Evolutionary conservation across 1,140 invertebrate genomes (phyloP).

Genomic region (Brachionus koreanus): DNA sequence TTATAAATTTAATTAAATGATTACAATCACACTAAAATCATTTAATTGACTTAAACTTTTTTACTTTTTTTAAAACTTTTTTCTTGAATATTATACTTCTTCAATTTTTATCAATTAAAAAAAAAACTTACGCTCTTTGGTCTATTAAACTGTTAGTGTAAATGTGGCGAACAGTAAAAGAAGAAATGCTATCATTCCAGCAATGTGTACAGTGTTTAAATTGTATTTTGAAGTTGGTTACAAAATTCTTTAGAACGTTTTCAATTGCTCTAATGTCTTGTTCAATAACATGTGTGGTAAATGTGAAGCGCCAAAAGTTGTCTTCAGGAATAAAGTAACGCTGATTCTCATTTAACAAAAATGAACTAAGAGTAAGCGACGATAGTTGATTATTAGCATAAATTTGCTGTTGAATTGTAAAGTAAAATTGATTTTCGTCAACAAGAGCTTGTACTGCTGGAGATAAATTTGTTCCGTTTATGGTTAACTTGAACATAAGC

Average conservation of each 20-base stretch:
- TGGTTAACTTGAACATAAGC: neutral
- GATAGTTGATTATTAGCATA: neutral
- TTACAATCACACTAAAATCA: too few relatives aligned
- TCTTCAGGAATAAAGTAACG: neutral
- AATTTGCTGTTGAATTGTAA: neutral
- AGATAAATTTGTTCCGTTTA: neutral
- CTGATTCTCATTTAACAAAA: conserved; percentile 1
- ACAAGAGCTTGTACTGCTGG: neutral
- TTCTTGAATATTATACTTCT: too few relatives aligned
- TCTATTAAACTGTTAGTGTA: neutral
- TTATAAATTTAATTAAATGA: too few relatives aligned
- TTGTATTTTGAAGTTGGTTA: neutral
- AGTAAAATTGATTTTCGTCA: conserved; percentile 33
- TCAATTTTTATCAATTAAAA: neutral
- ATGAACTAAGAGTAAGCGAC: neutral
- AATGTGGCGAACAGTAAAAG: neutral
- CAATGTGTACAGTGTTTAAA: conserved; percentile 4
- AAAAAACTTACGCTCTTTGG: neutral
- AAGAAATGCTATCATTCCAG: neutral
- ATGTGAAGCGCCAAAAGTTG: neutral
- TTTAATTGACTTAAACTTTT: too few relatives aligned
- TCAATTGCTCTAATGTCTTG: neutral
- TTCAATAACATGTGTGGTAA: neutral
- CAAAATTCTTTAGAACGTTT: neutral
- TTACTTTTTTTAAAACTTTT: too few relatives aligned